Conservation (phyloP, 2,797 vertebrate genomes). For the Chelon auratus region DNA sequence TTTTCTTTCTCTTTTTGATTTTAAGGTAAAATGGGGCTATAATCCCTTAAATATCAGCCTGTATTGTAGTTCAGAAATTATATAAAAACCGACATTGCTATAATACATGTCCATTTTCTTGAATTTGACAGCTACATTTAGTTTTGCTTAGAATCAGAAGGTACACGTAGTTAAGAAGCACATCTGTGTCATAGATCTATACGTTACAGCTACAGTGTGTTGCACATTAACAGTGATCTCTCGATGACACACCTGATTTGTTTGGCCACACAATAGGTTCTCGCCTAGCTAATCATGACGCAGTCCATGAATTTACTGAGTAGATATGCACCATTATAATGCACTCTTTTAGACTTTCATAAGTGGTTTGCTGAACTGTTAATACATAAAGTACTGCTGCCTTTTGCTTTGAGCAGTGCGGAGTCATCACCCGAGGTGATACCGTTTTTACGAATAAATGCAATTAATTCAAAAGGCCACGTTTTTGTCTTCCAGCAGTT, state of each 20-base stretch:
- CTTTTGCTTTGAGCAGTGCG: constrained; percentile 68
- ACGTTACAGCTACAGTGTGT: constrained; percentile 37
- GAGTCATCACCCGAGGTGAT: constrained; percentile 69
- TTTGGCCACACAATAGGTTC: constrained; percentile 28
- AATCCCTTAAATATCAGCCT: constrained; percentile 68
- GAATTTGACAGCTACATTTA: constrained; percentile 56
- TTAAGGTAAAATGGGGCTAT: constrained; percentile 51
- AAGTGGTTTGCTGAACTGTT: constrained; percentile 58
- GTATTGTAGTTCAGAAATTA: constrained; percentile 69
- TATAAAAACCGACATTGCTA: constrained; percentile 71
- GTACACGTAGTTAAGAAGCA: constrained; percentile 44
- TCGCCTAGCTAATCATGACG: constrained; percentile 27
- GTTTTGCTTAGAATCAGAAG: constrained; percentile 52
- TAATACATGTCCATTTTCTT: constrained; percentile 56
- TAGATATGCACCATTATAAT: constrained; percentile 27
- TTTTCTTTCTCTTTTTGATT: constrained; percentile 38
- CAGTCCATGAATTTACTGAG: constrained; percentile 38
- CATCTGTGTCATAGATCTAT: constrained; percentile 42
- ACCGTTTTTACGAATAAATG: constrained; percentile 80
- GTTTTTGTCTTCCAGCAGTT: constrained; percentile 37
- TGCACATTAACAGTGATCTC: constrained; percentile 42
- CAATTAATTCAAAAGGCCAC: constrained; percentile 58
- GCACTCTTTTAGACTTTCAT: constrained; percentile 45
- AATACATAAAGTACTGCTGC: constrained; percentile 59
- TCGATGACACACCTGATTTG: constrained; percentile 17